Conservation (phyloP, 2,113 vertebrate genomes). For the Callospermophilus lateralis region DNA sequence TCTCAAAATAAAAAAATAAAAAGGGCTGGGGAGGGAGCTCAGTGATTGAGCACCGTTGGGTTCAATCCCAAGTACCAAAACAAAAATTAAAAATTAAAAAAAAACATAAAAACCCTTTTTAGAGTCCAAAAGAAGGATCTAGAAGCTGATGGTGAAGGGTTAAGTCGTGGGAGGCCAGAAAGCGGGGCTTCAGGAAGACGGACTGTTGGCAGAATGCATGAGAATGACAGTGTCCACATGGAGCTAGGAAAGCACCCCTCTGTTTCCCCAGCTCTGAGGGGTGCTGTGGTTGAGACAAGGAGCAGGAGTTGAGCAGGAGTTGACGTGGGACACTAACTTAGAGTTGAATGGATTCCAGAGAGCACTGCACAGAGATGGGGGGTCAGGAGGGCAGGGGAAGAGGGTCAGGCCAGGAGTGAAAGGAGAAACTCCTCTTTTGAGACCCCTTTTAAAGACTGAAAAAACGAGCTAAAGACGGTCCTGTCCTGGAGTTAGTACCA, state of each 20-base stretch:
- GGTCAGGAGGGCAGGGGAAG: background rate
- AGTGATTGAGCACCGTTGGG: background rate
- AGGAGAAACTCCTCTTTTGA: background rate
- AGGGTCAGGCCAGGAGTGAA: background rate
- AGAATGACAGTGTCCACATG: background rate
- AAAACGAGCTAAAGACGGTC: background rate
- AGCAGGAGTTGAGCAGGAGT: accelerated
- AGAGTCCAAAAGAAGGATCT: background rate
- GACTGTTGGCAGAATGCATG: background rate
- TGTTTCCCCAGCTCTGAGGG: background rate
- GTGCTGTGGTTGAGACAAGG: background rate
- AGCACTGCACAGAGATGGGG: background rate
- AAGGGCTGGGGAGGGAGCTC: background rate
- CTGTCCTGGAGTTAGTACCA: background rate
- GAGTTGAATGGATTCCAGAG: background rate
- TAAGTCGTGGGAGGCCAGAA: background rate
- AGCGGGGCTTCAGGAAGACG: background rate
- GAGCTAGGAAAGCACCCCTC: background rate
- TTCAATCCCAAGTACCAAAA: background rate
- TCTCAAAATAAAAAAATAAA: background rate
- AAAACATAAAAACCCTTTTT: too few relatives aligned
- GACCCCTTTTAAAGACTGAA: background rate
- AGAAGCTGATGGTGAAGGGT: background rate
- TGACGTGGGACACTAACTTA: background rate
- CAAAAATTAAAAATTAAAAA: background rate